These are phyloP conservation scores for Silurus aristotelis DNA, from an alignment of 2,797 vertebrate species.

Conservation along the genomic window DNA sequence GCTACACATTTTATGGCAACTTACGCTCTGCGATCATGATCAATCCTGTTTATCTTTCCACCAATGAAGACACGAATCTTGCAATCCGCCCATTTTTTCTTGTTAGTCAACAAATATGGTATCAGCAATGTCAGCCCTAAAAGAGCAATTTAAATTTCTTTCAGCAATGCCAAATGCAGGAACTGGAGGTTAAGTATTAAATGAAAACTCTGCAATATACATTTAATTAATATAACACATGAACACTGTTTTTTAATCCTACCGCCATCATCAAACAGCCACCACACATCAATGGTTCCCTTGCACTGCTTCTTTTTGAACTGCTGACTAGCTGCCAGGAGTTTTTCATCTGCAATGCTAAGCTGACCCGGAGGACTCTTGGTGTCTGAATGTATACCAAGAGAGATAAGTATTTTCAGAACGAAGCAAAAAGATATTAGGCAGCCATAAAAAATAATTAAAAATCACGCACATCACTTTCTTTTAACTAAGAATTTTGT, in stretches of 20 bases:
- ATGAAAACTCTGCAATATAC: not conserved
- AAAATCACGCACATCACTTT: not conserved
- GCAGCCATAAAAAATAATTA: not conserved
- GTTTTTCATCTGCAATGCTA: conserved; percentile 85
- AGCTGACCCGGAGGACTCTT: conserved; percentile 77
- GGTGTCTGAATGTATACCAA: conserved; percentile 69
- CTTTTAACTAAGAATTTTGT: not conserved
- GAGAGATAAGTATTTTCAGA: not conserved
- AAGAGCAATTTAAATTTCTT: not conserved
- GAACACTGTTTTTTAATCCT: conserved; percentile 30
- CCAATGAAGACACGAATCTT: conserved; percentile 98
- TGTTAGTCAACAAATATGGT: conserved; percentile 92
- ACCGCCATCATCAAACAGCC: conserved; percentile 99
- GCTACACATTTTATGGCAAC: conserved; percentile 56
- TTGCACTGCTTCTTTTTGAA: conserved; percentile 96
- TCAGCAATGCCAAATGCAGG: not conserved
- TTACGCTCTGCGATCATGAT: conserved; percentile 96
- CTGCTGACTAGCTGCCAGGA: conserved; percentile 88
- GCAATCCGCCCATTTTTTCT: conserved; percentile 96
- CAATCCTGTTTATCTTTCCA: conserved; percentile 97
- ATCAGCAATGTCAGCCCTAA: conserved; percentile 93
- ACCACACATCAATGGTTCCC: conserved; percentile 97
- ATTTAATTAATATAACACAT: not conserved
- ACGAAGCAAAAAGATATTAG: not conserved
- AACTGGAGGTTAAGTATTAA: not conserved